Base-by-base conservation (phyloP, 1,140 invertebrate genomes). In the Leptinotarsa defecta region DNA sequence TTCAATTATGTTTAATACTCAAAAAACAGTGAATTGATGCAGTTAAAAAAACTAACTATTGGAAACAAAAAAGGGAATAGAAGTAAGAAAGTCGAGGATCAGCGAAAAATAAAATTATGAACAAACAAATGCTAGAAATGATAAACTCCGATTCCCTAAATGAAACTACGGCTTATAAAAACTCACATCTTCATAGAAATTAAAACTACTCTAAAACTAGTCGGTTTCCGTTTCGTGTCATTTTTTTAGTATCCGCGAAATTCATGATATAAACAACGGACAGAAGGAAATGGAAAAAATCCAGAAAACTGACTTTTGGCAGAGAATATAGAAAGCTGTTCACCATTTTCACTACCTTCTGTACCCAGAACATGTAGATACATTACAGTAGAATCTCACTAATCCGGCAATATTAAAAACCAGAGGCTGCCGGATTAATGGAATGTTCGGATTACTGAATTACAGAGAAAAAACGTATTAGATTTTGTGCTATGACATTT, bases 121-220 rank as follows among this genome's bases (percentile, higher is more conserved):
- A 17, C 17, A 57, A 57, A 57, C 15, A 57, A 57, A 57, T 19
- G n/a, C 20, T 48, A 65, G 61, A 74, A 67, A 79, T 73, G 34
- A 43, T 43, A 73, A 78, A 75, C 82, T 82, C 76, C 82, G 78
- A 83, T 83, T 83, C 82, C 82, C 82, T 80, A 80, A 70, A 71
- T 68, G 67, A 15, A 6, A 63, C 24, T 48, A 63, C 34, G n/a
- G 15, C 15, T 48, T 74, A 17, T 57, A 82, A 83, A 84, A 84
- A 81, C 79, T 83, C 82, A 83, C 83, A 83, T 84, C 82, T 49
- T 83, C 83, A 83, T 78, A 49, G 34, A 65, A 74, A 19, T 48
- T 48, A 15, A 62, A 48, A 72, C 70, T 19, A 71, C 19, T 72
- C 24, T 72, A 64, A 64, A 49, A 43, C 68, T 52, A 65, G 76